Evolutionary conservation across 2,113 vertebrate genomes (phyloP).

Genomic region (Eudorcas thomsonii): DNA sequence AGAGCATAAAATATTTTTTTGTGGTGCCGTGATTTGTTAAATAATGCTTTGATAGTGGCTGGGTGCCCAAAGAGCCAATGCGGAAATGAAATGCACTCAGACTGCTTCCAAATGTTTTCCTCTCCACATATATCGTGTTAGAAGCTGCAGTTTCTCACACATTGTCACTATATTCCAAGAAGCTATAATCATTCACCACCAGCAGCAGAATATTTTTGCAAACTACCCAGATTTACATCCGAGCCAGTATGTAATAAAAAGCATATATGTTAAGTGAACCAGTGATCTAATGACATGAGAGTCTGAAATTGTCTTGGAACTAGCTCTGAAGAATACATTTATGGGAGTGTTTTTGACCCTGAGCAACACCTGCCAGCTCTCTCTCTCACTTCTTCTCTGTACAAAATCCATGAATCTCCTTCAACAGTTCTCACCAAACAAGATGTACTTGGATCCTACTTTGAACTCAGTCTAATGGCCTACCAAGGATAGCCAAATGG

Average conservation of each 20-base stretch:
- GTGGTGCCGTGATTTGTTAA: conserved; percentile 46
- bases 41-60: conserved; percentile 44
- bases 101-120: conserved; percentile 38
- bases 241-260: conserved; percentile 27
- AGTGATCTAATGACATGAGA: background rate
- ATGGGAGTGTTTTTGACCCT: conserved; percentile 45
- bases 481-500: background rate
- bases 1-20: conserved; percentile 45
- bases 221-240: conserved; percentile 34
- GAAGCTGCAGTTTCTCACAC: background rate
- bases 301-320: conserved; percentile 28
- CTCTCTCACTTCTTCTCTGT: background rate
- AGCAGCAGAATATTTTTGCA: background rate
- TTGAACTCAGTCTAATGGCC: conserved; percentile 13
- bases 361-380: background rate
- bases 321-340: conserved; percentile 45
- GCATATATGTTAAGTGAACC: conserved; percentile 4
- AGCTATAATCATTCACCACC: conserved; percentile 13
- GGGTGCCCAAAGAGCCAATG: conserved; percentile 1
- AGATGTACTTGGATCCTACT: background rate
- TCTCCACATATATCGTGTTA: background rate
- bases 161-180: background rate
- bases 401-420: conserved; percentile 34
- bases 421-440: conserved; percentile 35
- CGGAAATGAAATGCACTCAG: conserved; percentile 43